Base-by-base conservation (phyloP, 2,113 vertebrate species). In the Podilymbus podiceps region DNA sequence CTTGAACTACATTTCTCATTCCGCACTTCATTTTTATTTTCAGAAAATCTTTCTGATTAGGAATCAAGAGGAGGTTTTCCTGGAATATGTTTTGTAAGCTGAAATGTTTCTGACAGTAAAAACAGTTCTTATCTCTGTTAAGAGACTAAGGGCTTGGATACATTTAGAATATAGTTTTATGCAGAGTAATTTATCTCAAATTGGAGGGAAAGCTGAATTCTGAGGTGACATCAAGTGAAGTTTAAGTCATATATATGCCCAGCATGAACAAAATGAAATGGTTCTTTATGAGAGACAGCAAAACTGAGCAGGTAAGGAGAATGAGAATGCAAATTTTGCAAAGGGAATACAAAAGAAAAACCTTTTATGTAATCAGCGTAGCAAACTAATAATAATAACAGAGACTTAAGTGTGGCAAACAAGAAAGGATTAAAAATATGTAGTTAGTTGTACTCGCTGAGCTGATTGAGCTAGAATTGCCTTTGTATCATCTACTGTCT, bases 121-220 rank as follows among this genome's bases (percentile, higher is more conserved):
- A 84, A 3, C 31, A 62, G 83, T 56, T 76, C 24, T 94, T 33
- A 21, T 84, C 47, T 91, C 78, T 67, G 33, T 95, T 94, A 90
- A 38, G 38, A 38, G 38, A 38, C 38, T 38, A 38, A 84, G 33
- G 47, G 52, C 69, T 93, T 95, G 60, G 35, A 85, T 95, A 56
- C 76, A 86, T 95, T 87, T 83, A 96, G 64, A 94, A 64, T 88
- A 75, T 84, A 77, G 53, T 78, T 95, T 97, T 91, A 89, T 90
- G 25, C 11, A 63, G 69, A 85, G 89, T 53, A 86, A 69, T 86
- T 81, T 91, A 40, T 76, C 53, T 94, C 91, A 64, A 6, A 64
- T 80, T 91, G 64, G 52, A 88, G 76, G 90, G 80, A 97, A 96
- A 93, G 94, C 78, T 89, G 56, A 98, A 82, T 95, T 96, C 46